Evolutionary conservation across 1,140 invertebrate genomes (phyloP).

Genomic region (Sinella curviseta): DNA sequence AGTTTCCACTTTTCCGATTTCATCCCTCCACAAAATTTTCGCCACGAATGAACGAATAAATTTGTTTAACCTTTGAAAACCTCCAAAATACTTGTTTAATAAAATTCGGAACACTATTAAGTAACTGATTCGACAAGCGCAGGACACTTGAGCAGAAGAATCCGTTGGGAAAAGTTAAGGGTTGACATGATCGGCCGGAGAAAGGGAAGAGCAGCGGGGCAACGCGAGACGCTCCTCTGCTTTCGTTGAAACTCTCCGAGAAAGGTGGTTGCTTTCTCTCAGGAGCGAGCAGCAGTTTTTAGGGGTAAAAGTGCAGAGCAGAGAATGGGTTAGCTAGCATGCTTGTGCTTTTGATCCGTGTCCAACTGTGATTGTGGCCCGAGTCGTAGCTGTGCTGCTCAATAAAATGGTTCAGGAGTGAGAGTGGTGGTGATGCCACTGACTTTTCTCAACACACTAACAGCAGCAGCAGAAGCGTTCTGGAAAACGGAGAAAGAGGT

Average conservation of each 20-base stretch:
- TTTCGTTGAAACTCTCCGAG: not conserved
- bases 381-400: not conserved
- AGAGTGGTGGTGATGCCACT: not conserved
- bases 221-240: not conserved
- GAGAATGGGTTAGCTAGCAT: not conserved
- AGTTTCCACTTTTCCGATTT: too few species aligned
- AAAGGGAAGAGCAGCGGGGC: not conserved
- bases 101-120: too few species aligned
- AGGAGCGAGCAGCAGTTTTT: not conserved
- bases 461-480: too few species aligned
- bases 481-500: not conserved
- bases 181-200: not conserved
- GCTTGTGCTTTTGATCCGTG: not conserved
- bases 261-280: too few species aligned
- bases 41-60: too few species aligned
- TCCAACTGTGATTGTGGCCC: slow-evolving; percentile 1
- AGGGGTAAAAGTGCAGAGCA: not conserved
- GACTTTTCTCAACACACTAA: not conserved
- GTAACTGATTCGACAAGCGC: too few species aligned
- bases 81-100: too few species aligned
- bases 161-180: not conserved
- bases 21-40: too few species aligned
- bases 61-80: too few species aligned
- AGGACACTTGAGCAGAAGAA: too few species aligned
- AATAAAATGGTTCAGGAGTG: slow-evolving; percentile 2